These are phyloP conservation scores for Dysidea cf. avara DNA, from an alignment of 37 sponge, comb jelly and placozoan genomes.

Conservation along the genomic window DNA sequence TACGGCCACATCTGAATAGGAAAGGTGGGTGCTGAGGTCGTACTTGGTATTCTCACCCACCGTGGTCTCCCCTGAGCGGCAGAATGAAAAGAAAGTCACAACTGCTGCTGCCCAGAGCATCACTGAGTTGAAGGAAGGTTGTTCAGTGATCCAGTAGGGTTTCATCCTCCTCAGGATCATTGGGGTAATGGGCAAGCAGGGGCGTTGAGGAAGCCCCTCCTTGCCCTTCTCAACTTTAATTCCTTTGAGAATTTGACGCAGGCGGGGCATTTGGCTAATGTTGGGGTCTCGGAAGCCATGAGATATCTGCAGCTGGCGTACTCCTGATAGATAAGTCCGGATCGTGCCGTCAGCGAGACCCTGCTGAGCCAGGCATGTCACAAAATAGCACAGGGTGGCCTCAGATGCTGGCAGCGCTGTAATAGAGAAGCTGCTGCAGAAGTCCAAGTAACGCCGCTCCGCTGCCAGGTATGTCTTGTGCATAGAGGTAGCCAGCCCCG, in stretches of 20 bases:
- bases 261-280: no score
- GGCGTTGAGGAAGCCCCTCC: neutral
- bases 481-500: slow-evolving; percentile 34
- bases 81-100: slow-evolving; percentile 17
- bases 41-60: neutral
- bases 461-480: slow-evolving; percentile 16
- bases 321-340: slow-evolving; percentile 31
- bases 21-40: slow-evolving; percentile 15
- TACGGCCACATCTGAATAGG: slow-evolving; percentile 13
- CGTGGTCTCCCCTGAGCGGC: slow-evolving; percentile 17
- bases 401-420: slow-evolving; percentile 31
- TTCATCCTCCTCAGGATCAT: neutral
- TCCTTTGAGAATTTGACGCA: slow-evolving; percentile 23
- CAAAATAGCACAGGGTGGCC: slow-evolving; percentile 18
- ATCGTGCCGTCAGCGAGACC: no score
- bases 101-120: slow-evolving; percentile 39
- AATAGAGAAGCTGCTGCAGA: slow-evolving; percentile 5
- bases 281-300: slow-evolving; percentile 9
- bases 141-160: neutral
- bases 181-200: slow-evolving; percentile 23
- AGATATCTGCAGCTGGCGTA: slow-evolving; percentile 26
- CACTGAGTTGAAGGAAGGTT: neutral
- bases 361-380: slow-evolving; percentile 6
- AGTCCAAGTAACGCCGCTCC: slow-evolving; percentile 18
- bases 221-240: slow-evolving; percentile 4